Conservation (phyloP, 2,797 vertebrate genomes). For the Brotula barbata region DNA sequence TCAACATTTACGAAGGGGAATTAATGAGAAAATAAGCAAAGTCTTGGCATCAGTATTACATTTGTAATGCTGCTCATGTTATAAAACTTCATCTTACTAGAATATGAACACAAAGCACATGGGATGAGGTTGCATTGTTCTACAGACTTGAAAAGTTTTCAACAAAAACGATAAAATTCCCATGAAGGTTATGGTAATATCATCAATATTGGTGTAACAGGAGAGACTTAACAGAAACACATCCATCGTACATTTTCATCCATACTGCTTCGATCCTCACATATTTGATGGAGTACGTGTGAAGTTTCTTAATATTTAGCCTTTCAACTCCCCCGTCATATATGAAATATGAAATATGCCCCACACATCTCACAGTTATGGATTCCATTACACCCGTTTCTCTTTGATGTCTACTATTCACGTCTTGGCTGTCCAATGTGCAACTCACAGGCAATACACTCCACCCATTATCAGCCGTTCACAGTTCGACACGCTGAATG, state of each 20-base stretch:
- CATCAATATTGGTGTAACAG: background rate
- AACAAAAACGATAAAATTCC: too few species aligned
- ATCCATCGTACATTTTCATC: background rate
- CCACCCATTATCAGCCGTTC: constrained; percentile 51
- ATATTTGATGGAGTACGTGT: too few species aligned
- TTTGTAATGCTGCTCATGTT: too few species aligned
- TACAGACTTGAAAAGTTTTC: too few species aligned
- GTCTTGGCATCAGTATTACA: too few species aligned
- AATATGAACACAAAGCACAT: too few species aligned
- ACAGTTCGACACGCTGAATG: constrained; percentile 54
- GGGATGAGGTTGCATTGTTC: too few species aligned
- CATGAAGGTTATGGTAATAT: background rate
- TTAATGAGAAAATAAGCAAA: too few species aligned
- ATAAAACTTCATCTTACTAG: too few species aligned
- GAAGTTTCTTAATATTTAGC: too few species aligned
- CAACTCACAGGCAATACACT: constrained; percentile 22
- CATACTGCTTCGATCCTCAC: background rate
- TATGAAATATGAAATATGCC: background rate
- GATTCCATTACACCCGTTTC: constrained; percentile 21
- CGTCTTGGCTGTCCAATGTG: constrained; percentile 35
- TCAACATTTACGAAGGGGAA: too few species aligned
- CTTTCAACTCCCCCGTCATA: background rate
- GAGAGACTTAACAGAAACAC: too few species aligned
- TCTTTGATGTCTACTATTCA: constrained; percentile 41
- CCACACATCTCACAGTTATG: constrained; percentile 20